phyloP scores from a whole-genome alignment of 2,113 vertebrate species.

The Eudyptes chrysolophus region DNA sequence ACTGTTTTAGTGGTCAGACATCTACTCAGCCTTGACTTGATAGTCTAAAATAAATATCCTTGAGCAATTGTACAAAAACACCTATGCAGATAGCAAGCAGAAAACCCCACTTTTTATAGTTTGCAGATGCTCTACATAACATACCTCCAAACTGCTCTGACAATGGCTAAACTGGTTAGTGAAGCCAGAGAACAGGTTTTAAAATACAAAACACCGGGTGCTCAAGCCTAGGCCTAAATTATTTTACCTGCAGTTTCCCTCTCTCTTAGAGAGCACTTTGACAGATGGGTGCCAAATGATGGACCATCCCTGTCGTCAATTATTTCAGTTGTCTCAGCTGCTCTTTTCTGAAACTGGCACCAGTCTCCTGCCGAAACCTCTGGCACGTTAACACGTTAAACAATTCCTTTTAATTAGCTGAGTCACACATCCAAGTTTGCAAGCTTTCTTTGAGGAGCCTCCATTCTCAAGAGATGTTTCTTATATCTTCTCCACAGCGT shows the following conservation, averaged over 20 bases:
- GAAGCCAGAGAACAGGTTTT: not conserved
- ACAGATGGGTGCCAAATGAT: not conserved
- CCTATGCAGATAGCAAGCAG: not conserved
- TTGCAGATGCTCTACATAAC: not conserved
- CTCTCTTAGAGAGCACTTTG: not conserved
- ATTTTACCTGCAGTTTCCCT: not conserved
- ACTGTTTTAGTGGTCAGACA: constrained; percentile 9
- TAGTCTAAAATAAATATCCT: constrained; percentile 56
- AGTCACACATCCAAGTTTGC: not conserved
- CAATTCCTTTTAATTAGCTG: not conserved
- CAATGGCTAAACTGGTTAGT: not conserved
- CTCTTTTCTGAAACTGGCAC: not conserved
- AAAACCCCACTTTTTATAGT: not conserved
- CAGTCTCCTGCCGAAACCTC: not conserved
- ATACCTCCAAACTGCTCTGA: not conserved
- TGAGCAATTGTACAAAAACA: constrained; percentile 32
- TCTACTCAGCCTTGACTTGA: constrained; percentile 45
- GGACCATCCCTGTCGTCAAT: not conserved
- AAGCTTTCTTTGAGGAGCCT: not conserved
- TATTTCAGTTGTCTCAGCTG: not conserved
- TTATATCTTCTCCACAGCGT: fast-evolving
- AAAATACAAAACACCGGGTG: not conserved
- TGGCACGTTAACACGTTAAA: not conserved
- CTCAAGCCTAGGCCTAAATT: not conserved
- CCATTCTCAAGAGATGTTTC: not conserved